Base-by-base conservation (phyloP, 2,797 vertebrate species). In the Gastrophryne carolinensis region DNA sequence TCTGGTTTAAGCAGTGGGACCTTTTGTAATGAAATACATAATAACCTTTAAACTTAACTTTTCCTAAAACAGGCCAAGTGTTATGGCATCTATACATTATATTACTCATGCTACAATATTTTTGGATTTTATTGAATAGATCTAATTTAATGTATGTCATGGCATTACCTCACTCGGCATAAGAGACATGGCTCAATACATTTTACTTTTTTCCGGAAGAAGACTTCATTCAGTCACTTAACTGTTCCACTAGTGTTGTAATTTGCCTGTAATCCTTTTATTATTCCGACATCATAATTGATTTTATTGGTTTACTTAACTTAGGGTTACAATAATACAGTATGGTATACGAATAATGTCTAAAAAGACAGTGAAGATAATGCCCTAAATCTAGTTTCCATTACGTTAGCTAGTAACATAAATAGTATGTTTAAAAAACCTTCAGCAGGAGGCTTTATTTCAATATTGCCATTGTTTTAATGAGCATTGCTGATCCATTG, bases 231-330 rank as follows among this genome's bases (percentile, higher is more conserved):
- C 5, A 47, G 44, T 47, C 44, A 47, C 44, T 47, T 47, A n/a
- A 47, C 44, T 17, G 44, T 19, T 47, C 21, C 4, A 6, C 2
- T 19, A 47, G 24, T 11, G 15, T 30, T 35, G 32, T 23, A 35
- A 35, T 37, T 35, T 35, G 32, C 19, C 8, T 7, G n/a, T 68
- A 68, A 54, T 68, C 30, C 30, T 39, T 68, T 37, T 68, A 54
- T 26, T 35, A 24, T 35, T 23, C 44, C 23, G 11, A 19, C 21
- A 11, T 63, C 24, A 29, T n/a, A n/a, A 47, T 30, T 37, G 12
- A 62, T 29, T 23, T 61, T 23, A 7, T 23, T 26, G 17, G 12
- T 37, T 69, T 68, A 54, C 27, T 54, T 68, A 68, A 37, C 23
- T 69, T 57, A 29, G 21, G 24, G 34, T 17, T 27, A 11, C 5